phyloP scores from a whole-genome alignment of 2,113 vertebrate genomes.

The Silurus glanis region DNA sequence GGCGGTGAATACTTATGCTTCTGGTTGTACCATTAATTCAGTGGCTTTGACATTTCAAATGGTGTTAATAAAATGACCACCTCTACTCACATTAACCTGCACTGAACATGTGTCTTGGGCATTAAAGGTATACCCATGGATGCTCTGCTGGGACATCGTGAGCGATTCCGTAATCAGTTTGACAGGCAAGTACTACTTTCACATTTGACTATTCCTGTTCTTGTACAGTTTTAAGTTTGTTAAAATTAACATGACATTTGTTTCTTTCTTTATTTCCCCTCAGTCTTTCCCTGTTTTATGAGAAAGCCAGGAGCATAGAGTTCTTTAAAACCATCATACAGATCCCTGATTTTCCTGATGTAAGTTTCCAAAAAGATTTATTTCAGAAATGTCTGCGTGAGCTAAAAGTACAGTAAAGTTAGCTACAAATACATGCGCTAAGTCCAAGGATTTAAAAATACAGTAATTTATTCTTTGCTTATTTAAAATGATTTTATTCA shows the following conservation, averaged over 20 bases:
- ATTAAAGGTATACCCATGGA: constrained; percentile 82
- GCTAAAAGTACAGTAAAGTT: not conserved
- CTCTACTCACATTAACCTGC: not conserved
- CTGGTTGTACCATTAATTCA: not conserved
- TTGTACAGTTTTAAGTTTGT: not conserved
- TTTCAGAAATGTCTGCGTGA: not conserved
- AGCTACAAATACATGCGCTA: not conserved
- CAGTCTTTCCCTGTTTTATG: constrained; percentile 89
- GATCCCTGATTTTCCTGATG: constrained; percentile 92
- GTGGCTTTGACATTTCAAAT: not conserved
- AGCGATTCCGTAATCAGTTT: constrained; percentile 91
- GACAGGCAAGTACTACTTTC: constrained; percentile 72
- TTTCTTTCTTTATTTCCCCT: not conserved
- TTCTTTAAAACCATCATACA: constrained; percentile 91
- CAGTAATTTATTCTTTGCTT: not conserved
- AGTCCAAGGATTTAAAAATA: not conserved
- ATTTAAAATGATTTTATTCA: not conserved
- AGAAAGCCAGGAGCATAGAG: constrained; percentile 90
- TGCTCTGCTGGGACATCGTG: constrained; percentile 89
- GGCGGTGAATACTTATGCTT: not conserved
- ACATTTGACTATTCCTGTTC: not conserved
- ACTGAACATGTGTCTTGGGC: constrained; percentile 3
- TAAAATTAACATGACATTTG: not conserved
- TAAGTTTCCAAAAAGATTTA: constrained; percentile 62
- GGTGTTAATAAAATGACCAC: not conserved